phyloP scores from a whole-genome alignment of 2,113 vertebrate genomes.

The Daubentonia madagascariensis region DNA sequence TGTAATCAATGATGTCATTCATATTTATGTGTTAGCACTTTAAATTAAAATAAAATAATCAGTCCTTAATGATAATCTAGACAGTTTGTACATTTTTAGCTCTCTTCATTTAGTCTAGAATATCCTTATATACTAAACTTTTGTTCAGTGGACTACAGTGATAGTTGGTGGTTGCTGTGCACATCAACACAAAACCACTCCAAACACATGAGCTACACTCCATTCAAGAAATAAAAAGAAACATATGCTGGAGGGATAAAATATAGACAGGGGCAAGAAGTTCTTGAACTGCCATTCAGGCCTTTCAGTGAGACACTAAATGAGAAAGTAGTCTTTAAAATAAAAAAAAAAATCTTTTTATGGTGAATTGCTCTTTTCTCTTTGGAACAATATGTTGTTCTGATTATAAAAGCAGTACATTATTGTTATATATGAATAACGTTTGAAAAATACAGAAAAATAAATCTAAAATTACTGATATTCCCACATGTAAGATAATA shows the following conservation, averaged over 20 bases:
- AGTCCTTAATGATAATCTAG: background rate
- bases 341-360: background rate
- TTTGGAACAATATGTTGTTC: background rate
- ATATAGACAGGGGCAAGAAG: background rate
- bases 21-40: background rate
- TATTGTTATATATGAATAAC: background rate
- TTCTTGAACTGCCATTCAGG: fast-evolving
- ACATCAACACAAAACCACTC: background rate
- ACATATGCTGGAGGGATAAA: background rate
- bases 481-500: background rate
- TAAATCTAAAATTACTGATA: background rate
- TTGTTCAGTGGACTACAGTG: background rate
- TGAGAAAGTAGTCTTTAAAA: background rate
- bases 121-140: background rate
- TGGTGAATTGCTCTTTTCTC: background rate
- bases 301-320: background rate
- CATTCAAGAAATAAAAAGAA: background rate
- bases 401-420: background rate
- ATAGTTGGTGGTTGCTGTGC: background rate
- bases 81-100: background rate
- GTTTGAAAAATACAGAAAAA: background rate
- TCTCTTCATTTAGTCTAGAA: background rate
- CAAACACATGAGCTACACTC: background rate
- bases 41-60: background rate
- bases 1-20: background rate